Evolutionary conservation across 2,888 invertebrate genomes (phyloP).

Genomic region (Macropis europaea): DNA sequence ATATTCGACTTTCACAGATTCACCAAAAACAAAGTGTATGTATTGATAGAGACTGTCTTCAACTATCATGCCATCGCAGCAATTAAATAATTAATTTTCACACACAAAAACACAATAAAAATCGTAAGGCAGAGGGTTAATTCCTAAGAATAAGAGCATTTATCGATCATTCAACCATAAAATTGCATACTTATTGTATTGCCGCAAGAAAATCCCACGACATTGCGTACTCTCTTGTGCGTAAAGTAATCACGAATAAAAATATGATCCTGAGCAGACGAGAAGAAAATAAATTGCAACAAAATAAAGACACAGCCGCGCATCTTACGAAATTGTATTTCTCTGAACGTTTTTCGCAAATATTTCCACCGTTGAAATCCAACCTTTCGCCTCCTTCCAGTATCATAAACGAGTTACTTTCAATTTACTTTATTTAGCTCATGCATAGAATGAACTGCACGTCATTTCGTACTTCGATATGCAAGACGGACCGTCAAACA

Average conservation of each 20-base stretch:
- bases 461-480: conserved; percentile 5
- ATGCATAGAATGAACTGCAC: conserved; percentile 15
- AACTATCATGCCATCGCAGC: too few species aligned
- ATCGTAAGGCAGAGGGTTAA: neutral
- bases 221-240: conserved; percentile 56
- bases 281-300: conserved; percentile 7
- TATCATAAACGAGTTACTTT: neutral
- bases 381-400: neutral
- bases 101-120: too few species aligned
- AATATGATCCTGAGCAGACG: conserved; percentile 36
- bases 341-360: neutral
- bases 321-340: neutral
- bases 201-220: conserved; percentile 66
- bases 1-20: too few species aligned
- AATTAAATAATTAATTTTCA: too few species aligned
- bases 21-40: too few species aligned
- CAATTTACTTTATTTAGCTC: neutral
- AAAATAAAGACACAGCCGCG: neutral
- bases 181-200: conserved; percentile 44
- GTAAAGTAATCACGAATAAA: conserved; percentile 65
- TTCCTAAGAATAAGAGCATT: neutral
- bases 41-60: too few species aligned
- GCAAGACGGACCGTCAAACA: conserved; percentile 11
- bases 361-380: neutral
- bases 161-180: neutral